These are phyloP conservation scores for Pyrrhosoma nymphula DNA, from an alignment of 2,888 invertebrate genomes.

Conservation along the genomic window DNA sequence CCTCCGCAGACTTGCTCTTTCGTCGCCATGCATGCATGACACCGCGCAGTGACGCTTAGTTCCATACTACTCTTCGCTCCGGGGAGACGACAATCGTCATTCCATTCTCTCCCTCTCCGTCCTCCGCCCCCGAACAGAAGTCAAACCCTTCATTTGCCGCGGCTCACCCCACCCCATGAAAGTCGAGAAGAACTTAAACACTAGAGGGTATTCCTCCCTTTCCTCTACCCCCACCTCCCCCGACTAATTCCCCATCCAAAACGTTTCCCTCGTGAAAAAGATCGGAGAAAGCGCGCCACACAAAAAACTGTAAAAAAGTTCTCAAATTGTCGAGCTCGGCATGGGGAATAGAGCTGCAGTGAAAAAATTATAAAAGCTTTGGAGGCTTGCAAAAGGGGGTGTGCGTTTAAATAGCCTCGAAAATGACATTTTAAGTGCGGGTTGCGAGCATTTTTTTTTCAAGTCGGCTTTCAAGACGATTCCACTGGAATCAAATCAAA, in stretches of 20 bases:
- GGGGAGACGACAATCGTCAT: background rate
- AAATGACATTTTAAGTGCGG: background rate
- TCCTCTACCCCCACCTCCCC: background rate
- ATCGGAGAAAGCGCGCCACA: slow-evolving; percentile 20
- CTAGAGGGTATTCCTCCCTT: slow-evolving; percentile 32
- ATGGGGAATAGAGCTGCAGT: background rate
- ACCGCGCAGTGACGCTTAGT: background rate
- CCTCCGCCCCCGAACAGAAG: too few relatives aligned
- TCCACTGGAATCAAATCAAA: background rate
- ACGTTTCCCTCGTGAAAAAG: background rate
- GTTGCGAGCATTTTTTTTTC: background rate
- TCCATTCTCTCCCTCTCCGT: background rate
- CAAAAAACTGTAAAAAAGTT: background rate
- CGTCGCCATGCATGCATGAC: slow-evolving; percentile 22
- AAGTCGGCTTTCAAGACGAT: background rate
- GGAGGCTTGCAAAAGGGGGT: background rate
- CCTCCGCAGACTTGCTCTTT: slow-evolving; percentile 29
- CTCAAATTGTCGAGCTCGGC: background rate
- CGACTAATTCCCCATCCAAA: background rate
- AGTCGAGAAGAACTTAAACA: slow-evolving; percentile 28
- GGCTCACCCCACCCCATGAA: background rate
- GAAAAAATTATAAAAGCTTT: background rate
- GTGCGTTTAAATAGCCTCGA: background rate
- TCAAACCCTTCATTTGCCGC: background rate
- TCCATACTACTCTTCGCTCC: background rate